Evolutionary conservation across 1,140 invertebrate species (phyloP).

Genomic region (Yoshiicerus persimilis): DNA sequence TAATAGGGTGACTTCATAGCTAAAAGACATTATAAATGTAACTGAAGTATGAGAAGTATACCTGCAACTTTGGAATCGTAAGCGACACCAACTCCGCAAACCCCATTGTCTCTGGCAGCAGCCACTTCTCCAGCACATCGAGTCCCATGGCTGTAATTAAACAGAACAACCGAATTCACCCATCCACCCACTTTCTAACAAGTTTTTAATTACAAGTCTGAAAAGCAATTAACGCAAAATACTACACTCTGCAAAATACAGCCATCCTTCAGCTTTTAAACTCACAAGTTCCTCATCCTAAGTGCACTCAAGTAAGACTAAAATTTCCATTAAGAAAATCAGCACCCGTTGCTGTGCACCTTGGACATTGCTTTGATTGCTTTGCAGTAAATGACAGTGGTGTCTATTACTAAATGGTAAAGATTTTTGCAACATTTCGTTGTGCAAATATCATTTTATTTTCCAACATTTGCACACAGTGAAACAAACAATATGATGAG

Average conservation of each 20-base stretch:
- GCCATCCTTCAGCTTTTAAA: too few relatives aligned
- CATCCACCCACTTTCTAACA: background rate
- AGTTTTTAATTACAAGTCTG: background rate
- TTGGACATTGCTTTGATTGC: background rate
- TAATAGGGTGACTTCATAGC: too few relatives aligned
- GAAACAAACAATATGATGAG: too few relatives aligned
- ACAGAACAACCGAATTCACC: conserved; percentile 27
- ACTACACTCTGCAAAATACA: background rate
- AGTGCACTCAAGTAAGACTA: background rate
- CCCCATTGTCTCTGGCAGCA: conserved; percentile 90
- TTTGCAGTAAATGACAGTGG: background rate
- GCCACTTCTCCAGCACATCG: conserved; percentile 95
- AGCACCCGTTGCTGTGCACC: background rate
- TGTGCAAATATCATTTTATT: too few relatives aligned
- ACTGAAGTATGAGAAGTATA: conserved; percentile 54
- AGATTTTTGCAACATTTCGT: too few relatives aligned
- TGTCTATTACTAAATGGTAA: too few relatives aligned
- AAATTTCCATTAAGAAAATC: background rate
- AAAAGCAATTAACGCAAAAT: background rate
- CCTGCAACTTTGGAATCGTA: conserved; percentile 97
- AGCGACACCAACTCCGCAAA: conserved; percentile 98
- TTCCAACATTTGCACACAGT: too few relatives aligned
- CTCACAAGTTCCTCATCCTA: background rate
- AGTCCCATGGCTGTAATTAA: conserved; percentile 80
- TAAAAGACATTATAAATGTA: background rate